Base-by-base conservation (phyloP, 2,797 vertebrate species). In the Enteromius radiatus region DNA sequence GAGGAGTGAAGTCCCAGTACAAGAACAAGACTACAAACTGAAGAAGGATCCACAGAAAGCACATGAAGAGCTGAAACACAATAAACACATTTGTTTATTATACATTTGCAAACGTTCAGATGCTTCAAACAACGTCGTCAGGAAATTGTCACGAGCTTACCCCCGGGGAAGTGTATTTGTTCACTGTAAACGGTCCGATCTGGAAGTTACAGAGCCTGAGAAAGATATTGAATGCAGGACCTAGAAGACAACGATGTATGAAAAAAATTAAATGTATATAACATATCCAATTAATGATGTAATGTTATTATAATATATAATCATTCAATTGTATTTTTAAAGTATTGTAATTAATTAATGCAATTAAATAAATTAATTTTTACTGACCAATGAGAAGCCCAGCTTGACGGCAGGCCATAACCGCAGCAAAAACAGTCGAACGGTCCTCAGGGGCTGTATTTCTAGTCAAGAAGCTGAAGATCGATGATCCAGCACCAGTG, bases 161-260 rank as follows among this genome's bases (percentile, higher is more conserved):
- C 91, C 96, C 96, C 0, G 96, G 95, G 0, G 95, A 91, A 0
- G 96, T 96, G 74, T 92, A 96, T 88, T 96, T 96, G 85, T 96
- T 94, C 74, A 96, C 93, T 69, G 90, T 84, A 82, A 97, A 96
- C 0, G 95, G 95, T 26, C 96, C 96, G 65, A 97, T 0, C 0
- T 85, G 69, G 88, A 97, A 96, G 88, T 96, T 89, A 88, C 92
- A 96, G 38, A 96, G 90, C 76, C 96, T 91, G 69, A 97, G 91
- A 88, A 97, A 96, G 77, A 97, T 90, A 87, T 97, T 97, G 86
- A 96, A 96, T 3, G 92, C 95, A 63, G 96, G 96, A 82, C 96
- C 96, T 97, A 88, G 52, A 78, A 82, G 15, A 83, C 10, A 15
- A 38, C 38, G 1, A 41, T 31, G 43, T 17, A 47, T 47, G 14